Percentiles rank a stretch among this genome's conserved stretches.
These are phyloP conservation scores for Pecten maximus DNA, from an alignment of 2,888 invertebrate genomes.

Conservation along the genomic window DNA sequence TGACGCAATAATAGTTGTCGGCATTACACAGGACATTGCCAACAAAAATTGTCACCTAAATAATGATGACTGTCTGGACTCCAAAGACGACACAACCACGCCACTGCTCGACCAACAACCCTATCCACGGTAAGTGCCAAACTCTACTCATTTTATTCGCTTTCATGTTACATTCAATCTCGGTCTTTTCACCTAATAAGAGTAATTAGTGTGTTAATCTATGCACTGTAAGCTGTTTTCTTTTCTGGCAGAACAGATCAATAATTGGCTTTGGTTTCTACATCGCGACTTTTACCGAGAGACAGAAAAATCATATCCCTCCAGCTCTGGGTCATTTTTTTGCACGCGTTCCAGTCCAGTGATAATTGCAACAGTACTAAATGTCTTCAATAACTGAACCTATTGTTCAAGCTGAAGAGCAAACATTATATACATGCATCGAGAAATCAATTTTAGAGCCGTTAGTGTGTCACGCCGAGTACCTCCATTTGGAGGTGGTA, in stretches of 20 bases:
- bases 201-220: slow-evolving; percentile 37
- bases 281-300: not conserved
- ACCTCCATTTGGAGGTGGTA: slow-evolving; percentile 45
- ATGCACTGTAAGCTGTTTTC: slow-evolving; percentile 40
- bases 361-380: slow-evolving; percentile 28
- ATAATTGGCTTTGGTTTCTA: slow-evolving; percentile 21
- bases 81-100: slow-evolving; percentile 67
- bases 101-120: slow-evolving; percentile 60
- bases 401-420: slow-evolving; percentile 36
- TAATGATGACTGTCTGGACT: slow-evolving; percentile 65
- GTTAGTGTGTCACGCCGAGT: slow-evolving; percentile 40
- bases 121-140: slow-evolving; percentile 45
- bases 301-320: not conserved
- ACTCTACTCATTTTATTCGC: slow-evolving; percentile 9
- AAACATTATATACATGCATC: slow-evolving; percentile 37
- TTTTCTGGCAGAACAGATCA: slow-evolving; percentile 37
- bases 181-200: slow-evolving; percentile 27
- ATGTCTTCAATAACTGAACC: slow-evolving; percentile 16
- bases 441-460: slow-evolving; percentile 43
- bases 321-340: not conserved
- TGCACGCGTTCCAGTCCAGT: not conserved
- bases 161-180: slow-evolving; percentile 21
- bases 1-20: slow-evolving; percentile 42
- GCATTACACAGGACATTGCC: slow-evolving; percentile 39
- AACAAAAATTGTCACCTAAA: slow-evolving; percentile 48